Conservation (phyloP, 2,888 invertebrate genomes). For the Hydriomena furcata region DNA sequence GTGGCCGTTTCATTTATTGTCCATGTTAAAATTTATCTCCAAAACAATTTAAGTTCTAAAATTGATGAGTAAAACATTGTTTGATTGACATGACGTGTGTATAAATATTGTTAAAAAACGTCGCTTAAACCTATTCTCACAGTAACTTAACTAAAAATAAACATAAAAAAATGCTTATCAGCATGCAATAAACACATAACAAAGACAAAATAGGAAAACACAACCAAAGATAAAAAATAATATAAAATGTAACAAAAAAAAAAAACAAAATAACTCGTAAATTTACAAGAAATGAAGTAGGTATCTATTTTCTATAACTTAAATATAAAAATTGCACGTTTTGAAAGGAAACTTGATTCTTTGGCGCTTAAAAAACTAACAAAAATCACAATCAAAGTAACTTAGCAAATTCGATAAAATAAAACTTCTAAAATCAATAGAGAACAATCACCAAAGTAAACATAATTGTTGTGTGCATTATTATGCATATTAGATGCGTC, state of each 20-base stretch:
- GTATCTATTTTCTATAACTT: conserved; percentile 53
- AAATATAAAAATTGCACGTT: conserved; percentile 68
- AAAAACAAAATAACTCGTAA: conserved; percentile 53
- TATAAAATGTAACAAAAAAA: conserved; percentile 48
- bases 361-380: conserved; percentile 72
- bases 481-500: conserved; percentile 42
- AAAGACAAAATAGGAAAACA: conserved; percentile 51
- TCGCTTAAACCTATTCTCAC: conserved; percentile 32
- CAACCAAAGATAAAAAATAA: conserved; percentile 46
- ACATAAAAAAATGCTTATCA: not conserved
- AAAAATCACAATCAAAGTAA: conserved; percentile 62
- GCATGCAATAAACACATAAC: conserved; percentile 46
- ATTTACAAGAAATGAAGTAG: conserved; percentile 53
- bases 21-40: conserved; percentile 51
- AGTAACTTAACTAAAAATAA: conserved; percentile 31
- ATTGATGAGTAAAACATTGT: conserved; percentile 18
- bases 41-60: conserved; percentile 42
- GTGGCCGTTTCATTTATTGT: conserved; percentile 23
- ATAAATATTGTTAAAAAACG: conserved; percentile 12
- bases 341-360: conserved; percentile 67
- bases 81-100: conserved; percentile 3
- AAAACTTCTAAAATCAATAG: conserved; percentile 47
- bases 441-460: conserved; percentile 55
- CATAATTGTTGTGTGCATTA: conserved; percentile 54
- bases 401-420: conserved; percentile 63